Evolutionary conservation across 2,797 vertebrate genomes (phyloP).

Genomic region (Thripadectes ignobilis): DNA sequence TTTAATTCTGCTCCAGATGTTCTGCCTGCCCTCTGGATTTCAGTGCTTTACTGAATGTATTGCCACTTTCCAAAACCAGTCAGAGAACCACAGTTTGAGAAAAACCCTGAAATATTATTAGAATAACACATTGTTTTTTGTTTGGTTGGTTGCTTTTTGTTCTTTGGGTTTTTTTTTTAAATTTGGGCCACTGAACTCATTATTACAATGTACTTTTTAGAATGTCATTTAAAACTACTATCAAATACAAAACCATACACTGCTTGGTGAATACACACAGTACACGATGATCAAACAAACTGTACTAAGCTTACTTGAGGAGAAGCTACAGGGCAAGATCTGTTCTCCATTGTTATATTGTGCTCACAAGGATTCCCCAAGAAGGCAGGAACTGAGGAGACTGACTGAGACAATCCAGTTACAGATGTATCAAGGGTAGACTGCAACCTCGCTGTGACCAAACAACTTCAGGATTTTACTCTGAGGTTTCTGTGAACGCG

Average conservation of each 20-base stretch:
- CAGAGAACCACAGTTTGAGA: background rate
- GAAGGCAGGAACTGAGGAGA: background rate
- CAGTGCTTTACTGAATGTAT: background rate
- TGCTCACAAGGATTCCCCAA: background rate
- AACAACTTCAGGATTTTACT: background rate
- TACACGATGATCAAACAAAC: background rate
- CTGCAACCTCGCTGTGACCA: background rate
- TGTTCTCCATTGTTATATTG: background rate
- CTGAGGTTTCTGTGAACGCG: background rate
- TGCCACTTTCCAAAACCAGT: background rate
- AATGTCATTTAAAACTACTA: background rate
- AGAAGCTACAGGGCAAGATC: background rate
- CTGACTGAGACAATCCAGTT: background rate
- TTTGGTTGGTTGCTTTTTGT: background rate
- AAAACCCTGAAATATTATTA: background rate
- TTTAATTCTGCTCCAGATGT: background rate
- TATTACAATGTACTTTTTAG: background rate
- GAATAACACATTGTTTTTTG: background rate
- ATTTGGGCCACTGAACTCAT: background rate
- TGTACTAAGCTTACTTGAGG: background rate
- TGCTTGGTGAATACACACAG: background rate
- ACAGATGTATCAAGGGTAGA: background rate
- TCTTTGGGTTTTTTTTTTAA: background rate
- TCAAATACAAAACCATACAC: background rate
- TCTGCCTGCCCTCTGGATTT: background rate